Conservation (phyloP, 92 coral and sea anemone genomes). For the Paramuricea clavata region DNA sequence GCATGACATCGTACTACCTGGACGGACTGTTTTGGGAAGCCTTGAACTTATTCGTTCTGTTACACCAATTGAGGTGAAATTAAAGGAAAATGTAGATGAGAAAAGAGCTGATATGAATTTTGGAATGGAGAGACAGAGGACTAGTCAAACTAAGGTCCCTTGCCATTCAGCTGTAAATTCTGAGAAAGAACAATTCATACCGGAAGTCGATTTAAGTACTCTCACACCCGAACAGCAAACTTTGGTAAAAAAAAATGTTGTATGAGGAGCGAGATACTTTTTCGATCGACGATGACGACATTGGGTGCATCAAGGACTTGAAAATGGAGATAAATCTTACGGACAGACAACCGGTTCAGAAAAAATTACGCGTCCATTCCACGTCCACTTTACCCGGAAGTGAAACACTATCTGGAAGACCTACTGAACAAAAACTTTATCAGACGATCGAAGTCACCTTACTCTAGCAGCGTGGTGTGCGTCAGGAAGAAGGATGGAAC, state of each 20-base stretch:
- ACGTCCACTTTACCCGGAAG: constrained; percentile 50
- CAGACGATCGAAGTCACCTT: constrained; percentile 69
- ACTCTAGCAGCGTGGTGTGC: constrained; percentile 72
- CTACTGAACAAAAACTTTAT: constrained; percentile 32
- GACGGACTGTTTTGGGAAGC: constrained; percentile 54
- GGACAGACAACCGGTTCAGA: constrained; percentile 24
- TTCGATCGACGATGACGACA: constrained; percentile 13
- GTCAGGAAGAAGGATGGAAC: constrained; percentile 70
- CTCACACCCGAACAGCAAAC: background rate
- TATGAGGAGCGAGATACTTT: background rate
- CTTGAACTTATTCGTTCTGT: constrained; percentile 62
- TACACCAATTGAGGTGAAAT: constrained; percentile 52
- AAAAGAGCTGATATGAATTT: background rate
- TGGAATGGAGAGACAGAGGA: background rate
- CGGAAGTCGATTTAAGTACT: background rate
- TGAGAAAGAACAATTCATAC: background rate
- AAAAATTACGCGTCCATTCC: constrained; percentile 20
- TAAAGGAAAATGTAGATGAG: background rate
- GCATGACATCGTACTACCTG: constrained; percentile 51
- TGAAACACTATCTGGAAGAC: constrained; percentile 36
- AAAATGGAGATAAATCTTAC: background rate
- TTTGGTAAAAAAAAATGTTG: background rate
- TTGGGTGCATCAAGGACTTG: constrained; percentile 9
- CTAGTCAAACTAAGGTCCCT: no score
- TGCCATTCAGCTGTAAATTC: no score